Percentiles rank a stretch among this genome's conserved stretches.
phyloP scores from a whole-genome alignment of 2,797 vertebrate genomes.

The Urocyon cinereoargenteus region DNA sequence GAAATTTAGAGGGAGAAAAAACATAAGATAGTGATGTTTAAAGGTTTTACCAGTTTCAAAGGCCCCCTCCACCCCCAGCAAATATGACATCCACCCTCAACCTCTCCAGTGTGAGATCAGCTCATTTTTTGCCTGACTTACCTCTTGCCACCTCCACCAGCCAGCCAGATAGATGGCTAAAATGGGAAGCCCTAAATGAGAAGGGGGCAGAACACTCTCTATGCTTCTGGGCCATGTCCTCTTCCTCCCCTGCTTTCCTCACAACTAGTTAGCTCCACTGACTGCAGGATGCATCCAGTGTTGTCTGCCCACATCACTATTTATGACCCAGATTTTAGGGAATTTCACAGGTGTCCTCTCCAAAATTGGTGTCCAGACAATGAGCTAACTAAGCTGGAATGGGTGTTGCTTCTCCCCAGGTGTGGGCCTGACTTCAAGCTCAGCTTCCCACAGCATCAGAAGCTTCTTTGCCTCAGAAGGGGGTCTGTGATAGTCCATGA shows the following conservation, averaged over 20 bases:
- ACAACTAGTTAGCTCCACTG: too few relatives aligned
- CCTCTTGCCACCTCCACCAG: not conserved
- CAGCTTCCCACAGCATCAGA: not conserved
- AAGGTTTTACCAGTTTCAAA: not conserved
- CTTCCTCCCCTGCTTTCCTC: not conserved
- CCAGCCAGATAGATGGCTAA: not conserved
- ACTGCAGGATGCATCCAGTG: rapidly evolving
- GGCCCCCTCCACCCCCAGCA: not conserved
- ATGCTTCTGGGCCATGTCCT: not conserved
- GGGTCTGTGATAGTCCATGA: not conserved
- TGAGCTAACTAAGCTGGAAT: not conserved
- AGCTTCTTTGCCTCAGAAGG: not conserved
- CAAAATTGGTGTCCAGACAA: not conserved
- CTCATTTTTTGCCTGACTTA: not conserved
- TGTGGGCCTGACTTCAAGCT: not conserved
- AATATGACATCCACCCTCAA: not conserved
- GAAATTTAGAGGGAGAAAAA: not conserved
- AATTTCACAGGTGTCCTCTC: not conserved
- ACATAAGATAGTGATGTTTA: not conserved
- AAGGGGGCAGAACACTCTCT: not conserved
- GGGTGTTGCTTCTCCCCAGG: not conserved
- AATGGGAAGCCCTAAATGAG: not conserved
- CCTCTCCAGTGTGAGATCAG: not conserved
- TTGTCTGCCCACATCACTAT: not conserved
- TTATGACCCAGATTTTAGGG: not conserved